Base-by-base conservation (phyloP, 2,797 vertebrate species). In the Myripristis murdjan region DNA sequence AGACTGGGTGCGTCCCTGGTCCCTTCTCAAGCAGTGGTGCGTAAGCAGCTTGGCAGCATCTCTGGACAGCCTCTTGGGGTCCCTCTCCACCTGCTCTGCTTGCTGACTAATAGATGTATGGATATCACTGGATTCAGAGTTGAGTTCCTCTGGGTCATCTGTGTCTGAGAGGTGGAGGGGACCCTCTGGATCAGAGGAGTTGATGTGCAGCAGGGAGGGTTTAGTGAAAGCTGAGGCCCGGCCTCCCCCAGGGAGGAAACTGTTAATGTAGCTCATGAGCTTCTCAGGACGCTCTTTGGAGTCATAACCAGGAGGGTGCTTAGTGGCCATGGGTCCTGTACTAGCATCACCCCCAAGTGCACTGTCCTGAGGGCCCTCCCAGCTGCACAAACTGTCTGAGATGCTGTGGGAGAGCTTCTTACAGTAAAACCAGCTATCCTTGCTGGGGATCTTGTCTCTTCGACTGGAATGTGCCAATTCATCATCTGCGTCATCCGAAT, bases 331-430 rank as follows among this genome's bases (percentile, higher is more conserved):
- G 0, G 85, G 85, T 87, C 73, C 87, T 51, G 77, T 90, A 84
- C 64, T 75, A 75, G 24, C 61, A 43, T 94, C 80, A 15, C 70
- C 77, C 72, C 73, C 88, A 3, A 48, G 70, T 33, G 77, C 80
- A 16, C 48, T 44, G 47, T 92, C 91, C 75, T 85, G 89, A 0
- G 60, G 83, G 31, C 87, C 90, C 60, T 96, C 95, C 96, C 94
- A 96, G 90, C 94, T 94, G 89, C 96, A 96, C 4, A 97, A 90
- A 79, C 96, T 96, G 84, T 97, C 96, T 11, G 97, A 97, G 86
- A 96, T 64, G 58, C 97, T 96, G 56, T 95, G 96, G 14, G 95
- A 95, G 81, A 96, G 92, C 78, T 91, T 95, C 60, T 77, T 94
- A 49, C 90, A 91, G 35, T 82, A 92, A 15, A 90, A 86, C 92